A percentile compares a stretch with the other conserved stretches of the same genome.
These are phyloP conservation scores for Aquatica leii DNA, from an alignment of 2,888 invertebrate genomes.

Conservation along the genomic window DNA sequence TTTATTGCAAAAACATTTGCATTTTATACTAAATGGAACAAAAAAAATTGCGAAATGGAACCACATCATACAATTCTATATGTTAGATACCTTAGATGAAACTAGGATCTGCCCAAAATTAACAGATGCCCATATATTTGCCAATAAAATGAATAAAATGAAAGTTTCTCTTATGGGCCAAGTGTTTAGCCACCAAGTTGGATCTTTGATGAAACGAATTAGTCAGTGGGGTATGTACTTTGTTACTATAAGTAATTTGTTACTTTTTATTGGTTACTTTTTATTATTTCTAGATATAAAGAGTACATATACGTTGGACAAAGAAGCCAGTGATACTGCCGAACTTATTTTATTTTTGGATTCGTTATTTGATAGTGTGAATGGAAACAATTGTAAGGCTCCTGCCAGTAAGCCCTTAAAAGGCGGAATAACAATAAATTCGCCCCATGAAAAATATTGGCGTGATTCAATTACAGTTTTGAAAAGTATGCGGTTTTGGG, in stretches of 20 bases:
- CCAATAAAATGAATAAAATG: background rate
- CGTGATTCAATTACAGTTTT: too few species aligned
- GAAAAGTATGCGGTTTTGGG: too few species aligned
- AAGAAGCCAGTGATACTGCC: background rate
- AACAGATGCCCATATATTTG: background rate
- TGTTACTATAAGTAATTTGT: background rate
- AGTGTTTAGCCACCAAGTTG: background rate
- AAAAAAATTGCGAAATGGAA: slow-evolving; percentile 22
- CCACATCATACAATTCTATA: slow-evolving; percentile 22
- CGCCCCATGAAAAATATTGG: too few species aligned
- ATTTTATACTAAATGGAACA: background rate
- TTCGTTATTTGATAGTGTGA: background rate
- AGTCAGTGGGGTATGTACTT: background rate
- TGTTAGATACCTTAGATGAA: slow-evolving; percentile 12
- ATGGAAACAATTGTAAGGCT: background rate
- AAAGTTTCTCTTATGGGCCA: background rate
- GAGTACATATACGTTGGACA: background rate
- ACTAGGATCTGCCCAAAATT: background rate
- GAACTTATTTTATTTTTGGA: background rate
- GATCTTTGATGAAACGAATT: background rate
- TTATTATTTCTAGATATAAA: too few species aligned
- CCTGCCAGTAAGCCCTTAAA: background rate
- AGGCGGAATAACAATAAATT: background rate
- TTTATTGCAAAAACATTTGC: background rate
- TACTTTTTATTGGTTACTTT: background rate